Evolutionary conservation across 2,797 vertebrate species (phyloP), one percentile per base, ranked within the genome.

Genomic region (Cryptoblepharus egeriae): DNA sequence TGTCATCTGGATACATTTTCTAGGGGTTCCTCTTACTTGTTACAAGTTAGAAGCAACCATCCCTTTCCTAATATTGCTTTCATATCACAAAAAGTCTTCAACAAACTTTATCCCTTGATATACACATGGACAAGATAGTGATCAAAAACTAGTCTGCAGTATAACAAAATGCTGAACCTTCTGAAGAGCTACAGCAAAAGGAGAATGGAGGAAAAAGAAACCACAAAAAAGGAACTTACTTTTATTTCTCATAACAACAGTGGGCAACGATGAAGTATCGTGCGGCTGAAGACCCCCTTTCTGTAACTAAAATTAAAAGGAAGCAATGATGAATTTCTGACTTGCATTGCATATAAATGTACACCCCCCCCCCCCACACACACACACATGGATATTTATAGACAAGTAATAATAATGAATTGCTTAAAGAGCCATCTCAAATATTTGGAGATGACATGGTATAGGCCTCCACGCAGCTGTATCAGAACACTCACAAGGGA

Each of bases 191-290:
- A 18, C 24, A 15, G 2, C 13, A 13, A 80, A 81, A 39, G 32
- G 12, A 83, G 2, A 28, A n/a, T 2, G 12, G 71, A 87, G 68
- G 60, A 1, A 60, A 8, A 73, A 84, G 67, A 60, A 4, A 82
- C 84, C 1, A 75, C 84, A 69, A 63, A 4, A 82, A 83, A 1
- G 64, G 73, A 74, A 95, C 97, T 96, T 92, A 98, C 98, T 85
- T 95, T 98, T 99, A 92, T 92, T 97, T 93, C 98, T 97, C 97
- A 99, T 96, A 11, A 97, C 97, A 91, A 99, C 98, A 0, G 95
- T 94, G 67, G 98, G 96, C 87, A 98, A 92, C 0, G 96, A 96
- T 70, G 95, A 96, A 0, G 97, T 96, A 87, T 98, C 98, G 1
- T 96, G 97, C 77, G 91, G 95, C 92, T 89, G 96, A 60, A 95